Conservation (phyloP, 2,113 vertebrate genomes). For the Mirounga angustirostris region DNA sequence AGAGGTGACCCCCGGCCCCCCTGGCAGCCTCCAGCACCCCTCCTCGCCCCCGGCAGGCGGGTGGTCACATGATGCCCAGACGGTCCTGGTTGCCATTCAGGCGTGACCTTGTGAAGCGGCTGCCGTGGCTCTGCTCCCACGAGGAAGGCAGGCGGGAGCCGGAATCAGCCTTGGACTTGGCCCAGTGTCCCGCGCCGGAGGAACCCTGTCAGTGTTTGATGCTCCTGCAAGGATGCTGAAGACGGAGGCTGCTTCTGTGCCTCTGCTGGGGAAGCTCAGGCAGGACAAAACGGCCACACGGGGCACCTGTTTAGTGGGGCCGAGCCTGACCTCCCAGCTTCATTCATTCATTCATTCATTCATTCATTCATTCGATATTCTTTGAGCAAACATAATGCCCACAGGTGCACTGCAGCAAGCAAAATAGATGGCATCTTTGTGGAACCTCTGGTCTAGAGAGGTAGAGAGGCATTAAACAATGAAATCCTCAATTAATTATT, state of each 20-base stretch:
- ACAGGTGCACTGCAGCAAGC: background rate
- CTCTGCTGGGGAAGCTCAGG: background rate
- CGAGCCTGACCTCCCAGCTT: background rate
- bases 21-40: background rate
- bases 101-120: background rate
- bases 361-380: background rate
- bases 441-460: background rate
- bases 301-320: background rate
- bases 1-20: background rate
- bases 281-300: rapidly evolving
- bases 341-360: background rate
- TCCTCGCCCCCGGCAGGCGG: background rate
- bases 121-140: background rate
- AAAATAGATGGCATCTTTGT: background rate
- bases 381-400: background rate
- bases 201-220: background rate
- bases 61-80: slow-evolving; percentile 18
- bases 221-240: background rate
- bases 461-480: background rate
- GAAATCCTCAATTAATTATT: background rate
- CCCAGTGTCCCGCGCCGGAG: rapidly evolving
- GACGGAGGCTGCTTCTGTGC: background rate
- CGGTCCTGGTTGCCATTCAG: slow-evolving; percentile 48
- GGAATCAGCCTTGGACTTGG: background rate
- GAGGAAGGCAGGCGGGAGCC: background rate